These are phyloP conservation scores for Nibea coibor DNA, from an alignment of 2,113 vertebrate species.

Conservation along the genomic window DNA sequence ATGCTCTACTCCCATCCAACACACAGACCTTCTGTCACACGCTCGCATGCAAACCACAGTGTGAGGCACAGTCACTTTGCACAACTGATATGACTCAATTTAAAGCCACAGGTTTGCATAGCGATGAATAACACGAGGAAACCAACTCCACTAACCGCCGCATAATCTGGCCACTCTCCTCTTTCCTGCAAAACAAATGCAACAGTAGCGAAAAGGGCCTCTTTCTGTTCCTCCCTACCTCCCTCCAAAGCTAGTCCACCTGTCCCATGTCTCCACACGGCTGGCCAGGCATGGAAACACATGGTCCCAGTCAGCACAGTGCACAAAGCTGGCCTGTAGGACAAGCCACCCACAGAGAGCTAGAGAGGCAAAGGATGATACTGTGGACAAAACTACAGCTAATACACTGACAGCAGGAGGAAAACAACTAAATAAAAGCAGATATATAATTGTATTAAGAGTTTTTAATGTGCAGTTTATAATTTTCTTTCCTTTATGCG, in stretches of 20 bases:
- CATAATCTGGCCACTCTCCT: conserved; percentile 10
- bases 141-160: background rate
- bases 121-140: conserved; percentile 1
- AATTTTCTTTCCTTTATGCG: background rate
- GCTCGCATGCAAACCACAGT: conserved; percentile 42
- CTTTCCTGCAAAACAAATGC: conserved; percentile 32
- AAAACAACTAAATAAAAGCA: background rate
- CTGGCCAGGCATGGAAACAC: conserved; percentile 74
- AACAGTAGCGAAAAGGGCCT: conserved; percentile 11
- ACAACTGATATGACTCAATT: conserved; percentile 5
- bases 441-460: background rate
- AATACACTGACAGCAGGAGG: conserved; percentile 16
- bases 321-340: conserved; percentile 71
- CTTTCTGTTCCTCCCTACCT: conserved; percentile 37
- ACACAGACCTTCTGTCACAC: conserved; percentile 75
- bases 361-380: conserved; percentile 21
- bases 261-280: conserved; percentile 71
- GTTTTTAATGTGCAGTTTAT: background rate
- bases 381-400: conserved; percentile 25
- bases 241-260: conserved; percentile 69
- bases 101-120: conserved; percentile 14
- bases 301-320: conserved; percentile 74
- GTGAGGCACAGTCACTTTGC: conserved; percentile 23
- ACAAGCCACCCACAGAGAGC: conserved; percentile 74
- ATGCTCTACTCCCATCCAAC: conserved; percentile 74